Evolutionary conservation across 2,797 vertebrate genomes (phyloP).

Genomic region (Poecilia velifera): DNA sequence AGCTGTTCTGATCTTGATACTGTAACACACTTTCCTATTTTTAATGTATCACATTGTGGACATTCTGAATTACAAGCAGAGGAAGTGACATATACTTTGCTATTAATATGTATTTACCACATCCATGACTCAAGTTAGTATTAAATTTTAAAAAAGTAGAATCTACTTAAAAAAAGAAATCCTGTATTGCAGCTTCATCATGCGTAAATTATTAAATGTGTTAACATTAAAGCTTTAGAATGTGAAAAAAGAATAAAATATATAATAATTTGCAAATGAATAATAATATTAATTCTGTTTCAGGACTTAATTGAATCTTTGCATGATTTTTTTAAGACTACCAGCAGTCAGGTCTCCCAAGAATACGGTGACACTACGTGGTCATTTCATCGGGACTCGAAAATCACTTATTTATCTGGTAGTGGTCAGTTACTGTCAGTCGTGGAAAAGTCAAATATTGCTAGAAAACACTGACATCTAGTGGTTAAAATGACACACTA

Average conservation of each 20-base stretch:
- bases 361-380: neutral
- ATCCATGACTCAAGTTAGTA: neutral
- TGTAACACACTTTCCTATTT: slow-evolving; percentile 6
- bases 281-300: neutral
- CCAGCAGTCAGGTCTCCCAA: neutral
- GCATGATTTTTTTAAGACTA: neutral
- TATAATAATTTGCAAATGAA: neutral
- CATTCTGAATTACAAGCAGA: neutral
- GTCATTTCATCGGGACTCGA: neutral
- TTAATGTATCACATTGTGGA: neutral
- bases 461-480: slow-evolving; percentile 30
- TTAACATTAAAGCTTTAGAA: neutral
- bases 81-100: neutral
- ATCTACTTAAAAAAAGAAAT: neutral
- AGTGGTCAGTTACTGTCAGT: neutral
- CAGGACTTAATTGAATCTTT: neutral
- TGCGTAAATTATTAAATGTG: neutral
- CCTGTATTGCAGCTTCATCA: neutral
- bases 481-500: neutral
- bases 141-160: neutral
- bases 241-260: neutral
- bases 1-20: slow-evolving; percentile 1
- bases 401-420: neutral
- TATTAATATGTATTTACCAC: neutral
- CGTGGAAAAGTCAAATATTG: neutral